Evolutionary conservation across 2,113 vertebrate species (phyloP), one percentile per base, ranked within the genome.

Genomic region (Talpa occidentalis): DNA sequence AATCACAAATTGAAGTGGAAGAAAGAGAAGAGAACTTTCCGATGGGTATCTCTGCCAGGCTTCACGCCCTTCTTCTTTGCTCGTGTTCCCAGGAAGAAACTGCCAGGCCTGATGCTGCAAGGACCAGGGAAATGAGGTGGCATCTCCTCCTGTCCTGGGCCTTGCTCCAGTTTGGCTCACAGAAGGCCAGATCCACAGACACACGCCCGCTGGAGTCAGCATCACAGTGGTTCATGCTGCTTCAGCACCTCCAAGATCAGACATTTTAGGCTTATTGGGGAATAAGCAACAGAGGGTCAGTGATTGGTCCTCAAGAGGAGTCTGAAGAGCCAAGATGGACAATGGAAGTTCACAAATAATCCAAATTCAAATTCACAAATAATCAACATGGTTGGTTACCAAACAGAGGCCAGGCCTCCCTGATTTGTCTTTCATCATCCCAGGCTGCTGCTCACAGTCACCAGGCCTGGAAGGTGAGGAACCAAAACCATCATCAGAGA

Each of bases 281-380:
- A 83, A 60, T 32, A 47, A 49, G 28, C 3, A 9, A 28, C 24
- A 79, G 35, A 80, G 6, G 4, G 16, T 37, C 15, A 44, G 44
- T 0, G 1, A 52, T 64, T 32, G 72, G 32, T 86, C 70, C 47
- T 94, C 24, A 9, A 10, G 12, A 74, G 60, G 42, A 88, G 56
- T 28, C 17, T 81, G 47, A 82, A n/a, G 66, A 44, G 24, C 35
- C 81, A 88, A 9, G 21, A 56, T 12, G 32, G 59, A 93, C 21
- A 62, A 73, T 16, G 35, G 47, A 94, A 95, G 79, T 70, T 91
- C 76, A 47, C 66, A 70, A 87, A 85, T 44, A 62, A 91, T 59
- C n/a, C 35, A 72, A 90, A 37, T 5, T 42, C 54, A 56, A 56
- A 1, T 70, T 56, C 72, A 56, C 54, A 56, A 56, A 22, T 49